Evolutionary conservation across 2,888 invertebrate genomes (phyloP).

Genomic region (Agonopterix heracliana): DNA sequence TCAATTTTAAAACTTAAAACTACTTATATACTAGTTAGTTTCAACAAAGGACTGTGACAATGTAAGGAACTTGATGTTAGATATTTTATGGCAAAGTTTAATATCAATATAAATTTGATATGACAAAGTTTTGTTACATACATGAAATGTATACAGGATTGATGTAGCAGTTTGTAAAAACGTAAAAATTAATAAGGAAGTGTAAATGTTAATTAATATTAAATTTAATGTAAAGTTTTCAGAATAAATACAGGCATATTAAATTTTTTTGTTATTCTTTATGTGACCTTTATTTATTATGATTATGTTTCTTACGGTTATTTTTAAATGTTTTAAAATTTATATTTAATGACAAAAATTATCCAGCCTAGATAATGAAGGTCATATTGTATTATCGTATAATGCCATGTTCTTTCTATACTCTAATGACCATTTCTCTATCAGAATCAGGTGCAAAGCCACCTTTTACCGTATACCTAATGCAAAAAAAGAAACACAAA

Average conservation of each 20-base stretch:
- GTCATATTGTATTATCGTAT: no score
- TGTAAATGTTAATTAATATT: constrained; percentile 29
- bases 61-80: background rate
- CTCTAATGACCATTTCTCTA: no score
- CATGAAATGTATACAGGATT: constrained; percentile 20
- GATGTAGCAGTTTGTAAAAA: constrained; percentile 24
- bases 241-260: constrained; percentile 31
- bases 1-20: no score
- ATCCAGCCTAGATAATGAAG: no score
- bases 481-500: constrained; percentile 1
- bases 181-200: constrained; percentile 22
- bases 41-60: no score
- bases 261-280: background rate
- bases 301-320: background rate
- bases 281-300: background rate
- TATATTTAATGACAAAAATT: no score
- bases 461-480: constrained; percentile 8
- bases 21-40: no score
- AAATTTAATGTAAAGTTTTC: constrained; percentile 34
- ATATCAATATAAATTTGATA: constrained; percentile 5
- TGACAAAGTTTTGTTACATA: constrained; percentile 11
- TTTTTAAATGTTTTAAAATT: no score
- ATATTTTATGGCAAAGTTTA: constrained; percentile 9
- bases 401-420: no score
- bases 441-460: background rate